Conservation (phyloP, 2,888 invertebrate genomes). For the Sinotaia quadrata region DNA sequence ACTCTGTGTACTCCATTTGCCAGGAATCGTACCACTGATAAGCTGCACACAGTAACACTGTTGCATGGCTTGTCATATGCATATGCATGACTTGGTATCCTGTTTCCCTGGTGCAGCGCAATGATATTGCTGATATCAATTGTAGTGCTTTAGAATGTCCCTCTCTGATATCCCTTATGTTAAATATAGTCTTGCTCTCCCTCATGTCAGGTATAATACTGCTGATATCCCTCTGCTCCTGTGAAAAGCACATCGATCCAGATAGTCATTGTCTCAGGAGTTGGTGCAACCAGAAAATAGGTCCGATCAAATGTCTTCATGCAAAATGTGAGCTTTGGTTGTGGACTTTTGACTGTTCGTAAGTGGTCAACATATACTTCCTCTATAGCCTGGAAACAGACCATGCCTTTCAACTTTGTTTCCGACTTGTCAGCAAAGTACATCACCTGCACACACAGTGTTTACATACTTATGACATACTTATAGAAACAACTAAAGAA, state of each 20-base stretch:
- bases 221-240: conserved; percentile 90
- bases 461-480: too few species aligned
- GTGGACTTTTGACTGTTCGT: conserved; percentile 91
- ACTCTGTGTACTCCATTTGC: too few species aligned
- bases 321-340: conserved; percentile 92
- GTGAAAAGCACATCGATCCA: conserved; percentile 98
- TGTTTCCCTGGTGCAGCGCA: not conserved
- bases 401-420: conserved; percentile 86
- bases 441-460: conserved; percentile 77
- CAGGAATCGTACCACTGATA: too few species aligned
- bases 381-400: conserved; percentile 85
- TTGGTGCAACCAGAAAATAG: conserved; percentile 93
- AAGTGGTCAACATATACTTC: conserved; percentile 97
- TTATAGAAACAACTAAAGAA: too few species aligned
- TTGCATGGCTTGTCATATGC: not conserved
- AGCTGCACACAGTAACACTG: not conserved
- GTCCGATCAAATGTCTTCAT: conserved; percentile 92
- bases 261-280: conserved; percentile 93
- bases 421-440: conserved; percentile 93
- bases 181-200: not conserved
- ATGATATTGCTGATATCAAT: too few species aligned
- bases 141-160: not conserved
- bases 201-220: conserved; percentile 72
- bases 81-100: not conserved
- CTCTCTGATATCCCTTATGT: not conserved